phyloP scores from a whole-genome alignment of 2,797 vertebrate species.

The Myiothlypis chrysogaster region DNA sequence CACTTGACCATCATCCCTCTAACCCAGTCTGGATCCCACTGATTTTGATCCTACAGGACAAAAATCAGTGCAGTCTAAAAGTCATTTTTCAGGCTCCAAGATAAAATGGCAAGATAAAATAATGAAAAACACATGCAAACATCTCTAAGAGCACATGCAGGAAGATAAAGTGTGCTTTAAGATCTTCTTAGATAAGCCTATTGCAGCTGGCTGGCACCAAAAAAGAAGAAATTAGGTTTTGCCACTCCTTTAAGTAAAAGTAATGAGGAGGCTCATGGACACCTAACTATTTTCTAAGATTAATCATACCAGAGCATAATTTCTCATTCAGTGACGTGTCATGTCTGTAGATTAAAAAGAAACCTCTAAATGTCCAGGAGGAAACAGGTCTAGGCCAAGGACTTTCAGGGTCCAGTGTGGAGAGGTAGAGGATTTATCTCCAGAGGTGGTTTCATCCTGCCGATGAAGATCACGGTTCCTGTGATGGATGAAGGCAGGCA shows the following conservation, averaged over 20 bases:
- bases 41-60: background rate
- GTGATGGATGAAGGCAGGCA: background rate
- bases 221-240: background rate
- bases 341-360: background rate
- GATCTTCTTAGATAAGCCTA: slow-evolving; percentile 22
- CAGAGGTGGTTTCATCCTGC: background rate
- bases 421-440: background rate
- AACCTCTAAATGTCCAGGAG: background rate
- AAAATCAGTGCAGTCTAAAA: background rate
- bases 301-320: background rate
- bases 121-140: slow-evolving; percentile 1
- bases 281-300: background rate
- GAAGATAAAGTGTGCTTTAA: background rate
- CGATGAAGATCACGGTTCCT: background rate
- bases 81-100: background rate
- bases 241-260: background rate
- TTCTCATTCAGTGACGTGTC: background rate
- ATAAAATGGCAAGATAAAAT: background rate
- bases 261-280: background rate
- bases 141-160: background rate
- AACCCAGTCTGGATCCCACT: background rate
- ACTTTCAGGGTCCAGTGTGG: background rate
- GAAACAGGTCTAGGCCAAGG: background rate
- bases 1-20: background rate
- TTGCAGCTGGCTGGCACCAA: background rate